Evolutionary conservation across 2,113 vertebrate genomes (phyloP), one percentile per base, ranked within the genome.

Genomic region (Phoenicopterus ruber): DNA sequence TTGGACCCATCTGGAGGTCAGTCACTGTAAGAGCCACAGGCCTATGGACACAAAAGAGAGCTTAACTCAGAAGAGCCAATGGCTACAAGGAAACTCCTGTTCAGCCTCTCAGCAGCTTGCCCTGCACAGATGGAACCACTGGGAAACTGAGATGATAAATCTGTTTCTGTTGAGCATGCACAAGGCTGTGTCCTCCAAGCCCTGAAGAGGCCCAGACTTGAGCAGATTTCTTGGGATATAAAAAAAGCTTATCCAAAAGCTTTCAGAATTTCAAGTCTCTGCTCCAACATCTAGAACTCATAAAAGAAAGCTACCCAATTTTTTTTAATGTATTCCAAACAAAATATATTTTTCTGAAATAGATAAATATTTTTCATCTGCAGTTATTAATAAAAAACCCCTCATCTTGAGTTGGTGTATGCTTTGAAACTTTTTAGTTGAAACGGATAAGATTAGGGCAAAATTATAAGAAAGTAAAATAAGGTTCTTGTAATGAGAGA

Each of bases 11-110:
- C 54, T 92, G 90, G 44, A 91, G 44, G 66, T 92, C 67, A 55
- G 73, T 90, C 25, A 36, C 36, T 73, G 17, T 93, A 65, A 32
- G 54, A 90, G 42, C 59, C 6, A 14, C 38, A n/a, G 61, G n/a
- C 55, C 73, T 71, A 0, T 81, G 72, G 57, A 76, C 62, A 73
- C 66, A 80, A 90, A 82, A 86, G 71, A 90, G 74, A 69, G 49
- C 71, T 90, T 88, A 80, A 46, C 42, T 93, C 63, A 18, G 89
- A 96, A 83, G 88, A 88, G 63, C 19, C 50, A 69, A 3, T 55
- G 62, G 40, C 93, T 83, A 82, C 85, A 93, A 94, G 91, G 88
- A 82, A 82, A 55, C 46, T 88, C 70, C 94, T 88, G 58, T 90
- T 90, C 71, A 72, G 90, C 71, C 40, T 78, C 59, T 73, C 76